Percentiles rank a stretch among this genome's conserved stretches.
These are phyloP conservation scores for Geotrypetes seraphini DNA, from an alignment of 2,797 vertebrate species.

Conservation along the genomic window DNA sequence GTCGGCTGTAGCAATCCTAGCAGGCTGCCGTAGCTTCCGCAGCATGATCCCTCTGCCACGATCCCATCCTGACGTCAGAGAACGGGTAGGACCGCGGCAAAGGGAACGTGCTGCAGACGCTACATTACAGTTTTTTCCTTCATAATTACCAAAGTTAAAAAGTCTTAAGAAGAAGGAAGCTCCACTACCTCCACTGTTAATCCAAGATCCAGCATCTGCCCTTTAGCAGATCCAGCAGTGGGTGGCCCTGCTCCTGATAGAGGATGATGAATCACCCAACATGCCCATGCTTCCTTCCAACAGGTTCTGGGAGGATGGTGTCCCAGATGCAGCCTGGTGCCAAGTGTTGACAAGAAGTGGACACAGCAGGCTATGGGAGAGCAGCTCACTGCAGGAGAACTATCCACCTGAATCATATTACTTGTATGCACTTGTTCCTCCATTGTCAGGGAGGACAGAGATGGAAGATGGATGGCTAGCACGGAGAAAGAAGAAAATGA, in stretches of 20 bases:
- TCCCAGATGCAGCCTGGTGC: constrained; percentile 11
- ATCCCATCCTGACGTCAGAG: too few species aligned
- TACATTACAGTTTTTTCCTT: too few species aligned
- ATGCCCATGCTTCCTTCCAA: constrained; percentile 62
- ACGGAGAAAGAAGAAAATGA: too few species aligned
- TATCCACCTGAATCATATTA: constrained; percentile 51
- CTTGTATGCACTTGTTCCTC: constrained; percentile 48
- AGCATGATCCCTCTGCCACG: too few species aligned
- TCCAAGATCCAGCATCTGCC: constrained; percentile 60
- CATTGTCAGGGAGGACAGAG: constrained; percentile 47
- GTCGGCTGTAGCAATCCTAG: too few species aligned
- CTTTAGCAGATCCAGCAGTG: constrained; percentile 62
- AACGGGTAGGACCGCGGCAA: too few species aligned
- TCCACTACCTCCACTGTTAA: constrained; percentile 61
- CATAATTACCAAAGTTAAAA: too few species aligned
- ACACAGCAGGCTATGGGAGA: constrained; percentile 65
- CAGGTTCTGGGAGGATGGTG: constrained; percentile 38
- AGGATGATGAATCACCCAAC: constrained; percentile 33
- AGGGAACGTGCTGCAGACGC: too few species aligned
- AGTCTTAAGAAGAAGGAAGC: constrained; percentile 22
- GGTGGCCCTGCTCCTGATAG: constrained; percentile 60
- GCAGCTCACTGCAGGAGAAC: constrained; percentile 57
- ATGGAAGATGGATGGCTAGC: too few species aligned
- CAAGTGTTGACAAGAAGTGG: constrained; percentile 16
- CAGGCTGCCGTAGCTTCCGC: too few species aligned